Evolutionary conservation across 2,113 vertebrate genomes (phyloP), one percentile per base, ranked within the genome.

Genomic region (Amphiprion ocellaris): DNA sequence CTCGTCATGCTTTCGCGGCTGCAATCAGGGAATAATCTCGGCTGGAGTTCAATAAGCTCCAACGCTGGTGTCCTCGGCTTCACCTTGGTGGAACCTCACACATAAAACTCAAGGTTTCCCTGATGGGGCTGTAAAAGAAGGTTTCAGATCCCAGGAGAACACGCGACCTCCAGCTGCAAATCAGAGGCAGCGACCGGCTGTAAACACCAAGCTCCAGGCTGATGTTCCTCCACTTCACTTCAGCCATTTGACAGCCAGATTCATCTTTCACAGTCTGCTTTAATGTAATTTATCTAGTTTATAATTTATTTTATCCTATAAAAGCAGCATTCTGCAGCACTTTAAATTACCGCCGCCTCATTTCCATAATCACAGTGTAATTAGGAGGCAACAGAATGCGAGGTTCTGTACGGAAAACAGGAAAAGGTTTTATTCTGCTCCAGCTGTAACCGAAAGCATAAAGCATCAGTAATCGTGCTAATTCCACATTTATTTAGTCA

Each of bases 21-120:
- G 65, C 84, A 89, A 91, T 83, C 79, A 86, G 80, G 79, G 77
- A 69, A 78, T 88, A 33, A 80, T 81, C 47, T 64, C 58, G 28
- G 72, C n/a, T 10, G n/a, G 47, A 28, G 47, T 53, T 77, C 78
- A 83, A 66, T 76, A 84, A 82, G 21, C 65, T 28, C n/a, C 41
- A 1, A 2, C 41, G 12, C 14, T 2, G 11, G 11, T 19, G 49
- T 67, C 72, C 72, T 63, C 52, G 19, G 54, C 69, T 17, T 85
- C 80, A 91, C 82, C 76, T 87, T 86, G 83, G 56, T 41, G 6
- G 44, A 26, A 69, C 69, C 63, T 54, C 11, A 56, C 81, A 71
- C 85, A 83, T 66, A 69, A 79, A 85, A 70, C 46, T 82, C 58
- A 76, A 81, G 74, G 61, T 24, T 37, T 19, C 1, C 41, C 19